Evolutionary conservation across 2,797 vertebrate species (phyloP), one percentile per base, ranked within the genome.

Genomic region (Anguilla pacifica): DNA sequence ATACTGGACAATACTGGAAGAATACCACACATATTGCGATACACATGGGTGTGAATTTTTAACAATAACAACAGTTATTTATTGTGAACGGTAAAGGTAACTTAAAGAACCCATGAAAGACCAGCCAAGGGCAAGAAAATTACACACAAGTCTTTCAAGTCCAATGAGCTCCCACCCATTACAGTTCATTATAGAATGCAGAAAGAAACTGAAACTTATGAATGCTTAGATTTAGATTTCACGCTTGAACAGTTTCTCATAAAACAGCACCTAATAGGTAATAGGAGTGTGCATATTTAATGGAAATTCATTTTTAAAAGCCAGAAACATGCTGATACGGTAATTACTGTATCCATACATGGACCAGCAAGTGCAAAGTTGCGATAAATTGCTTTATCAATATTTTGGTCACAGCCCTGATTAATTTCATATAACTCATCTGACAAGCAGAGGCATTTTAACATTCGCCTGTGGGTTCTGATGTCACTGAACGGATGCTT

Each of bases 401-500:
- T 6, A 22, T 25, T 15, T 46, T 22, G 77, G 25, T 46, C 17
- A 22, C 31, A 22, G 77, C 77, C 39, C 6, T 15, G 2, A 46
- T 49, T 81, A 5, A 49, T 81, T 49, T 81, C 0, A 22, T 10
- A 11, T 49, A 0, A 49, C 77, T 81, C 39, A 81, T 22, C 46
- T 82, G 19, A 39, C 39, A 25, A 0, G 19, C 74, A 22, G 39
- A 43, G 46, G 22, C 0, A 82, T 49, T 51, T 82, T 25, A 46
- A 46, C 13, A 74, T 10, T 11, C 43, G 5, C 22, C 1, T 11
- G 25, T 53, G 49, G 46, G 7, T 77, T 77, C 4, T 39, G 74
- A 43, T 72, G 53, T 28, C 10, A 25, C 35, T 43, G 28, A 72
- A 51, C 51, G 25, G 70, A 67, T 9, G 2, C 89, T 92, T 86